Base-by-base conservation (phyloP, 2,113 vertebrate species). In the Pseudonaja textilis region DNA sequence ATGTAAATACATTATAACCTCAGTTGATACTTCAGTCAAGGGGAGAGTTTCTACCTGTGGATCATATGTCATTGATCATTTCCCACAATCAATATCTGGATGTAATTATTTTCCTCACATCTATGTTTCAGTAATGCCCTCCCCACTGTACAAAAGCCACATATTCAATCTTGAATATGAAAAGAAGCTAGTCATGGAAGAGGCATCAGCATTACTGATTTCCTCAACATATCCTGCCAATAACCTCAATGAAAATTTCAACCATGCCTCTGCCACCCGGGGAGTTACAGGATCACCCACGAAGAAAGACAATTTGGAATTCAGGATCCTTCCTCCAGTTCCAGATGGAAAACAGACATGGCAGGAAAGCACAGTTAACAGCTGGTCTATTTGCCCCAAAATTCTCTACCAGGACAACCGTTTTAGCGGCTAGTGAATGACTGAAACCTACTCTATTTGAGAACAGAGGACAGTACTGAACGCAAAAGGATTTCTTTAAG, bases 171-270 rank as follows among this genome's bases (percentile, higher is more conserved):
- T 95, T 89, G 87, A 93, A 61, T 11, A 61, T 26, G 57, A 87
- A 94, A 3, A 0, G 92, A 95, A 95, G 93, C 88, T 95, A 94
- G 87, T 11, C n/a, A 93, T 52, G 87, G 91, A 94, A 95, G 74
- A 92, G 18, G 89, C 64, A 93, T 94, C 93, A 91, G 90, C 88
- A 95, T 90, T 69, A 95, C 42, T 74, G 85, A 0, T 50, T 91
- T 95, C 93, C 93, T 93, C 93, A 94, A 93, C 61, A 69, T 89
- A 96, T 26, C 90, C 87, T 94, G 95, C 95, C 96, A 96, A 95
- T 92, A 96, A 96, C 95, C 95, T 95, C 96, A 96, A 34, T 94
- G 91, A 94, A 95, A 91, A 94, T 54, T 95, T 94, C 57, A 92
- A 93, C 88, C 0, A 94, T 85, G 42, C 8, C 47, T 94, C 91